Percentiles rank a stretch among this genome's conserved stretches.
phyloP scores from a whole-genome alignment of 1,140 invertebrate genomes.

The Batillaria attramentaria region DNA sequence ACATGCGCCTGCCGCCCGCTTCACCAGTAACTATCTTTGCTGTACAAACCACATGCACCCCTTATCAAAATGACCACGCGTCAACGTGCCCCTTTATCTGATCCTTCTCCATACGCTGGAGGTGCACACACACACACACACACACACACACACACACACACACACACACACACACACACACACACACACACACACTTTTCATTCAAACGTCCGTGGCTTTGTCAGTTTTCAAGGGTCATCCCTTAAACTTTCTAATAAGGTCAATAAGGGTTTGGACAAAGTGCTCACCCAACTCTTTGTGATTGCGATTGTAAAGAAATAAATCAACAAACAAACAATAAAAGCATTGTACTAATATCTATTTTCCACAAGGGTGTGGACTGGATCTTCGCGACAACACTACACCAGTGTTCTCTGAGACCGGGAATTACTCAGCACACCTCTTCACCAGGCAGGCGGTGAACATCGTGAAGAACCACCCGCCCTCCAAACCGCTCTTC shows the following conservation, averaged over 20 bases:
- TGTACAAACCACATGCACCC: too few relatives aligned
- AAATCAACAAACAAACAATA: too few relatives aligned
- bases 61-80: too few relatives aligned
- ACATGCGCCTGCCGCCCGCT: too few relatives aligned
- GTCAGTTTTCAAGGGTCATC: background rate
- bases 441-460: conserved; percentile 53
- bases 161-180: too few relatives aligned
- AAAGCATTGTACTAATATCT: too few relatives aligned
- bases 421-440: conserved; percentile 53
- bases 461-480: conserved; percentile 52
- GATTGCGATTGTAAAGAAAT: background rate
- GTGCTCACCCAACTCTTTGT: background rate
- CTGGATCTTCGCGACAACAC: conserved; percentile 50
- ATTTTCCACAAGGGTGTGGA: conserved; percentile 44
- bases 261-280: background rate
- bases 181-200: background rate
- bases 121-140: too few relatives aligned
- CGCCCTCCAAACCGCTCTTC: conserved; percentile 60
- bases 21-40: too few relatives aligned
- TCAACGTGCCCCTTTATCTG: too few relatives aligned
- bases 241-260: background rate
- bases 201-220: background rate
- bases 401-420: conserved; percentile 33
- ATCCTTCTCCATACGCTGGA: too few relatives aligned
- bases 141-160: too few relatives aligned